Conservation (phyloP, 2,888 invertebrate species). For the Neoaliturus tenellus region DNA sequence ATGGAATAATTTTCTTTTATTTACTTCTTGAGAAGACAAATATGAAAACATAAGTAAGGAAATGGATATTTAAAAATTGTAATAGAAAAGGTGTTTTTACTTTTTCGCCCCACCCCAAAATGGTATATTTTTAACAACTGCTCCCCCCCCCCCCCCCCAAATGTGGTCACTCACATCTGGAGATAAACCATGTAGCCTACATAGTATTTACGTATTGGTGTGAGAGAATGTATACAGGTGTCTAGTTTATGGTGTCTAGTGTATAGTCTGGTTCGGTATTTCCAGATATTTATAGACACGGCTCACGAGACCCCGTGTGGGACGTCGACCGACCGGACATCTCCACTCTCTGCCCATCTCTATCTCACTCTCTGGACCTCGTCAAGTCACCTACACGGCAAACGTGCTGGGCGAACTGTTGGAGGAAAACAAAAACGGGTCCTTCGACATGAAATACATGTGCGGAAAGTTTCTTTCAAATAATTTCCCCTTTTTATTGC, state of each 20-base stretch:
- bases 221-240: neutral
- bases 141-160: neutral
- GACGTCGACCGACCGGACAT: neutral
- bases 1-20: no score
- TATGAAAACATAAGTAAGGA: no score
- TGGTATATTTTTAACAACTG: neutral
- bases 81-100: neutral
- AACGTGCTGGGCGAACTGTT: neutral
- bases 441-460: neutral
- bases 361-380: neutral
- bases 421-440: neutral
- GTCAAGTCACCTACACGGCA: neutral
- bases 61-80: no score
- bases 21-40: no score
- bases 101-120: neutral
- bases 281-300: neutral
- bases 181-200: neutral
- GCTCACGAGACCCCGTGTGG: neutral
- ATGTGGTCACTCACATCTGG: neutral
- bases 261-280: neutral
- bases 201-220: neutral
- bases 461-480: neutral
- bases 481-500: neutral
- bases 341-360: neutral
- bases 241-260: neutral